Base-by-base conservation (phyloP, 2,113 vertebrate genomes). In the Macquaria australasica region DNA sequence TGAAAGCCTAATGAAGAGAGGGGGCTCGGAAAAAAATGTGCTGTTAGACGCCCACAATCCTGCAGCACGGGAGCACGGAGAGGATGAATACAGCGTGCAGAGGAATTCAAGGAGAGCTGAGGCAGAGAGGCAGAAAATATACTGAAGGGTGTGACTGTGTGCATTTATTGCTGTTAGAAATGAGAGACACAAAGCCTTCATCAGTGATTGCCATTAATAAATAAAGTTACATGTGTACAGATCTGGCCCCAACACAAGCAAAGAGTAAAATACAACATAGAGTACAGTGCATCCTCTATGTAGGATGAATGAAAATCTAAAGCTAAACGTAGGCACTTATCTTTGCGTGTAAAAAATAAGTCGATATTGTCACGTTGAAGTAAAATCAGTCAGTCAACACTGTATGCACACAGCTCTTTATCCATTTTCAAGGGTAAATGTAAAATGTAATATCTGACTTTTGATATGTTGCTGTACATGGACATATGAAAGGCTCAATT, bases 1-100 rank as follows among this genome's bases (percentile, higher is more conserved):
- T 89, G 90, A 92, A 93, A 93, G 88, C 89, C 93, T 94, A 92
- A 94, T 94, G 92, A 93, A 88, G 89, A 81, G 82, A 50, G 55
- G 82, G 75, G 82, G 74, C 76, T 83, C 15, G 28, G 73, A 34
- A 34, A 34, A 86, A 80, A 84, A 48, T 0, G 75, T 70, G 79
- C 73, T 55, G 81, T 71, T 83, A 75, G 70, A 92, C 82, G 81
- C 91, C 87, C 89, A 89, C 83, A 68, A 87, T 82, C 48, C 88
- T 86, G 89, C 89, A 89, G 90, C 83, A 87, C 14, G 9, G 81
- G 82, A 79, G 82, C 73, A 60, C 16, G 25, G 59, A 64, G 72
- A 80, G 48, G 76, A 78, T 25, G 63, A 81, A 70, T 2, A 48
- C 28, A 4, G 59, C 31, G 34, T 43, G 81, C 60, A 81, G 56